Base-by-base conservation (phyloP, 2,888 invertebrate genomes). In the Panzeria rudis region DNA sequence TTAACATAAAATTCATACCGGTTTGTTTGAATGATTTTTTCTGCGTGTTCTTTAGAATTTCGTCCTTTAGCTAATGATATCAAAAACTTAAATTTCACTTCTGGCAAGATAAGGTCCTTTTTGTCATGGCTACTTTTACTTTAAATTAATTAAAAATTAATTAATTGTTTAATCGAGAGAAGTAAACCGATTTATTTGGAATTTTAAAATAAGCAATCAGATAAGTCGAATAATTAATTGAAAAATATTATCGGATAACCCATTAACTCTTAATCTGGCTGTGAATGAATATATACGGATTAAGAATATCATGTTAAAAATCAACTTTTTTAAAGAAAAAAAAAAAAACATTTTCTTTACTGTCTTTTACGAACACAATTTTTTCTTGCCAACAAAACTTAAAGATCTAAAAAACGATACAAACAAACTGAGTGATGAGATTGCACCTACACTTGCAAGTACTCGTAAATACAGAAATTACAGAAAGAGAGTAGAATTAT, bases 381-480 rank as follows among this genome's bases (percentile, higher is more conserved):
- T 47, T 8, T 17, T 17, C 8, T 47, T 17, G 20, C 11, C 11
- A 23, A 38, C 35, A 15, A 38, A 54, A 69, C 20, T 15, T 23
- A 8, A 52, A 35, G 20, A 32, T 23, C 23, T 52, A 35, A 32
- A 56, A n/a, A 69, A 25, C n/a, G n/a, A n/a, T 38, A 7, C 29
- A 11, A 44, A 17, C 29, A 44, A 44, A 13, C 15, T 32, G 20
- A 29, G 20, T 44, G 47, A 47, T 68, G 5, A 44, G 61, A 78
- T 75, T 79, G 75, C 75, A 64, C 84, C 79, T 71, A 84, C 79
- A 71, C 79, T 84, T 35, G 15, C 72, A 52, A 38, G 56, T 29
- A 61, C 61, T 41, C 13, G 73, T 41, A 64, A 69, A 69, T 56
- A 59, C 17, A 66, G 20, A 54, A 38, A 15, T 15, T 23, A 35